phyloP scores from a whole-genome alignment of 2,113 vertebrate species.

The Sciurus niger region DNA sequence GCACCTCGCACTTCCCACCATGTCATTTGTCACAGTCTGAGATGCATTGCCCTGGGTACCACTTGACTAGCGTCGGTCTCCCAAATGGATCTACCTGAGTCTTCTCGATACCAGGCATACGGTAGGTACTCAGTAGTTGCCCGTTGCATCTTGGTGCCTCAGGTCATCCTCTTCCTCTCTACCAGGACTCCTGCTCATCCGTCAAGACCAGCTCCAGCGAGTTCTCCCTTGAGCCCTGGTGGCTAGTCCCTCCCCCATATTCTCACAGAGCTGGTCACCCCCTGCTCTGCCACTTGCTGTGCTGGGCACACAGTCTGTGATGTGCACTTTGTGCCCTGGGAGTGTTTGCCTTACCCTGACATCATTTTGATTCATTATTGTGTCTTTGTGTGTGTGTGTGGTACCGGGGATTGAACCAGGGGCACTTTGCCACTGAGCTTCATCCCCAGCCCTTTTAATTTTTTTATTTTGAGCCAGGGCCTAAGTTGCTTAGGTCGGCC shows the following conservation, averaged over 20 bases:
- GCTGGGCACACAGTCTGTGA: neutral
- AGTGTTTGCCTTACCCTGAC: neutral
- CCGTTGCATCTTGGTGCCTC: neutral
- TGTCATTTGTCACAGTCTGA: neutral
- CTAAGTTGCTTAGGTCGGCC: neutral
- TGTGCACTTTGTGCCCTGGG: neutral
- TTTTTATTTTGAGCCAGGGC: neutral
- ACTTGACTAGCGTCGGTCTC: neutral
- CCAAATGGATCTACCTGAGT: neutral
- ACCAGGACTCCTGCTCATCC: neutral
- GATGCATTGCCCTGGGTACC: neutral
- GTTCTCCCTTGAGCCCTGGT: neutral
- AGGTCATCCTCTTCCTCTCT: neutral
- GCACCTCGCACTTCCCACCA: neutral
- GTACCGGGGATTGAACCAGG: too few relatives aligned
- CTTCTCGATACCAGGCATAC: neutral
- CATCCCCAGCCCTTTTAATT: neutral
- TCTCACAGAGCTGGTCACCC: neutral
- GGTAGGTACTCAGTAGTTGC: neutral
- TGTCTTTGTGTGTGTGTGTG: neutral
- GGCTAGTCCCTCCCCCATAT: neutral
- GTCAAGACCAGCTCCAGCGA: neutral
- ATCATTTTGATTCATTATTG: neutral
- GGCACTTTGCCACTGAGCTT: neutral
- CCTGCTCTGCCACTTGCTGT: neutral